Percentiles rank a stretch among this genome's conserved stretches.
These are phyloP conservation scores for Trichogramma evanescens DNA, from an alignment of 2,888 invertebrate species.

Conservation along the genomic window DNA sequence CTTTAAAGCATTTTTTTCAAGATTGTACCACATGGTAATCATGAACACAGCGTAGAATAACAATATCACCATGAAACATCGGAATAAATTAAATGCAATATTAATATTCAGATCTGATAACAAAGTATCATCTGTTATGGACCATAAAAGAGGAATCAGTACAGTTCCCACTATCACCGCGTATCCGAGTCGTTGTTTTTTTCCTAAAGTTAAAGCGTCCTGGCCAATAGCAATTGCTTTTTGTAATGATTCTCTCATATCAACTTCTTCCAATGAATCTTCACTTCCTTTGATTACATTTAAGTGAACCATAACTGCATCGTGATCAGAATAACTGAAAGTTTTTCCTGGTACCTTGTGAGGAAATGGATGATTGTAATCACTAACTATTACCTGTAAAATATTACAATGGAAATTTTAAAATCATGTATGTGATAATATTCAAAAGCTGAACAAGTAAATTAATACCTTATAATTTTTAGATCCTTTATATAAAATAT, in stretches of 20 bases:
- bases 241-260: conserved; percentile 44
- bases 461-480: conserved; percentile 34
- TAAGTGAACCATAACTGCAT: conserved; percentile 64
- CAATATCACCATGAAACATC: conserved; percentile 58
- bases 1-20: conserved; percentile 70
- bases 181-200: conserved; percentile 52
- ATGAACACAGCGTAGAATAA: conserved; percentile 67
- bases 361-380: conserved; percentile 66
- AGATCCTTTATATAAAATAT: conserved; percentile 65
- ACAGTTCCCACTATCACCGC: conserved; percentile 51
- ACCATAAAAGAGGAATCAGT: conserved; percentile 43
- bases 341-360: conserved; percentile 62
- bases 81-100: conserved; percentile 53
- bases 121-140: conserved; percentile 36
- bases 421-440: background rate
- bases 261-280: conserved; percentile 8
- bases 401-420: background rate
- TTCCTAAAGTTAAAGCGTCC: conserved; percentile 51
- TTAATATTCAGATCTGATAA: conserved; percentile 34
- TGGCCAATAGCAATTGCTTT: conserved; percentile 58
- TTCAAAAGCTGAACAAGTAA: background rate
- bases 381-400: conserved; percentile 46
- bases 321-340: conserved; percentile 86
- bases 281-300: conserved; percentile 34
- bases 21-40: conserved; percentile 76